Evolutionary conservation across 2,113 vertebrate genomes (phyloP), one percentile per base, ranked within the genome.

Genomic region (Aptenodytes forsteri): DNA sequence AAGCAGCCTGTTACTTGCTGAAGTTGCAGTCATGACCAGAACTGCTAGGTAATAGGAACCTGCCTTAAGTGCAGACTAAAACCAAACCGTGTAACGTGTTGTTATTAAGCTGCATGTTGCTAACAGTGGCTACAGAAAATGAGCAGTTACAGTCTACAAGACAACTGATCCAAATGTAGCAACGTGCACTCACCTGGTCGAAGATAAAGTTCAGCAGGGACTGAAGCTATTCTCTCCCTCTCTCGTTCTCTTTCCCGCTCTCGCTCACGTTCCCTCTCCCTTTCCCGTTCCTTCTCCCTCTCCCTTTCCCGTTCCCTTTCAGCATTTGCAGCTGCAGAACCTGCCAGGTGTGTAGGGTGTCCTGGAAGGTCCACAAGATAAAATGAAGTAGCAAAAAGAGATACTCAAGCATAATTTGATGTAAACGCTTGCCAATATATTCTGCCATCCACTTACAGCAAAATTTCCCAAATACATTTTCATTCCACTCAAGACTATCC

Each of bases 311-410:
- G 96, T 42, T 98, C 98, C 46, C 98, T 91, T 73, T 99, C 99
- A 40, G 98, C 98, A 88, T 98, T 99, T 30, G 97, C 98, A 32
- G 98, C 99, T 15, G 98, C 99, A 10, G 98, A 98, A 61, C 98
- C 98, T 75, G 98, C 98, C 59, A 99, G 98, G 88, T 99, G 99
- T 56, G 98, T 98, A 71, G 98, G 98, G 61, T 99, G 99, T 87
- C 99, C 99, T 99, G 94, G 19, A 83, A 96, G 16, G 40, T 78
- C 89, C 87, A 96, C n/a, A 55, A 50, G 44, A 59, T 44, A 87
- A 72, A 75, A 84, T 18, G 50, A 73, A 94, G 30, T 21, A 82
- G 65, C 26, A 30, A 65, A 89, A 49, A 40, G 13, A 65, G 16
- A 73, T 6, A 64, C 2, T 55, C 8, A 50, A 73, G 34, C 25